Conservation (phyloP, 1,140 invertebrate genomes). For the Eueides isabella region DNA sequence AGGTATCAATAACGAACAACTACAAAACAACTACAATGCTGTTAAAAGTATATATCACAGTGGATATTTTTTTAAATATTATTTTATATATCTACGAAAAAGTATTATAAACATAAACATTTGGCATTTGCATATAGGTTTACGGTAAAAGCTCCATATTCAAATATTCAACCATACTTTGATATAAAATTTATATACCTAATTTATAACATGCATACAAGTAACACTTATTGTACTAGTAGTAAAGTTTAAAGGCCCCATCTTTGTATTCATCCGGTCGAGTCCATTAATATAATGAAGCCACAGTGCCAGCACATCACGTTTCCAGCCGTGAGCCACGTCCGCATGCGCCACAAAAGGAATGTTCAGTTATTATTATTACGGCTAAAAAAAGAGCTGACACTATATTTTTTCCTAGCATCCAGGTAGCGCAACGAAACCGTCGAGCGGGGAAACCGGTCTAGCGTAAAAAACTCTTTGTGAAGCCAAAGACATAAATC, state of each 20-base stretch:
- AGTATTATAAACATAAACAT: not conserved
- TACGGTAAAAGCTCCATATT: too few relatives aligned
- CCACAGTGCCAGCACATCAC: constrained; percentile 71
- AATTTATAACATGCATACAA: constrained; percentile 56
- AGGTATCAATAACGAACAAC: not conserved
- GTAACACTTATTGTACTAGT: constrained; percentile 43
- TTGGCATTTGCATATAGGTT: too few relatives aligned
- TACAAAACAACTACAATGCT: not conserved
- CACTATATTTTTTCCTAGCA: constrained; percentile 66
- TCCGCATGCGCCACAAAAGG: constrained; percentile 77
- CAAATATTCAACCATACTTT: too few relatives aligned
- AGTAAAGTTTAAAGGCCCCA: constrained; percentile 69
- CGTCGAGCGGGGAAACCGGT: constrained; percentile 68
- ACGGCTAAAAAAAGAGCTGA: constrained; percentile 69
- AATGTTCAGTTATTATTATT: constrained; percentile 79
- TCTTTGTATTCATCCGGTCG: constrained; percentile 76
- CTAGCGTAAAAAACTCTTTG: constrained; percentile 65
- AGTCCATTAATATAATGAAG: constrained; percentile 79
- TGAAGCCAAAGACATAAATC: constrained; percentile 74
- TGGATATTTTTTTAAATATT: not conserved
- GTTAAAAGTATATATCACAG: not conserved
- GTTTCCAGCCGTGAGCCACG: constrained; percentile 64
- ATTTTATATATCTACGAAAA: not conserved
- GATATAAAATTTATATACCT: constrained; percentile 50
- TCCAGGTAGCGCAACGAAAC: constrained; percentile 78